Evolutionary conservation across 2,113 vertebrate genomes (phyloP).

Genomic region (Phalacrocorax pelagicus): DNA sequence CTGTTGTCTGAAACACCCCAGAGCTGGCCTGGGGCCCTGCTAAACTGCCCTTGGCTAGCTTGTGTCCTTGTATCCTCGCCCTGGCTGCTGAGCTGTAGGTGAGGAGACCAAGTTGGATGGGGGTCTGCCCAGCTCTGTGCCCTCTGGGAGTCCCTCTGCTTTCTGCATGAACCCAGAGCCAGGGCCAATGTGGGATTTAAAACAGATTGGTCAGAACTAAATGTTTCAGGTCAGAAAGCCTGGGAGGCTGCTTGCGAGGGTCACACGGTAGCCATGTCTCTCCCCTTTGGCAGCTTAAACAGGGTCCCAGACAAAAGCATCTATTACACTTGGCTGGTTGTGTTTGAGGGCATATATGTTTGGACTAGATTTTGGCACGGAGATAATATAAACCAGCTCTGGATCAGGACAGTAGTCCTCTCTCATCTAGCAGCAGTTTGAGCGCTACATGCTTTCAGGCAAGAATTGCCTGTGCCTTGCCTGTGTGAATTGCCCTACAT

Average conservation of each 20-base stretch:
- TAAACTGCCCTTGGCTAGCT: not conserved
- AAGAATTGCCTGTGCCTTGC: not conserved
- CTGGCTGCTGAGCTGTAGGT: not conserved
- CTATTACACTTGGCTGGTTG: accelerated
- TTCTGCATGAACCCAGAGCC: not conserved
- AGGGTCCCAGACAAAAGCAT: not conserved
- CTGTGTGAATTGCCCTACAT: slow-evolving; percentile 30
- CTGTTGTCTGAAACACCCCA: not conserved
- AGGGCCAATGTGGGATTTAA: not conserved
- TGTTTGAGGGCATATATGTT: not conserved
- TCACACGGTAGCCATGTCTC: not conserved
- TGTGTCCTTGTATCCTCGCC: not conserved
- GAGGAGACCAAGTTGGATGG: not conserved
- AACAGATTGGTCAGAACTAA: not conserved
- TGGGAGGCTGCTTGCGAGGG: not conserved
- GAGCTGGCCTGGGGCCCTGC: not conserved
- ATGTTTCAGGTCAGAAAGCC: not conserved
- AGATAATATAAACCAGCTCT: not conserved
- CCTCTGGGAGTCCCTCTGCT: not conserved
- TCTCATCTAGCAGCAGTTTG: not conserved
- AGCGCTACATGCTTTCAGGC: not conserved
- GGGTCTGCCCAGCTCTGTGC: not conserved
- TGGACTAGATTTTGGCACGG: not conserved
- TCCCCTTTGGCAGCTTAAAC: not conserved
- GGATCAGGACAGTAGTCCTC: not conserved